These are phyloP conservation scores for Bursaphelenchus okinawaensis DNA, from an alignment of 2,888 invertebrate genomes.

Conservation along the genomic window DNA sequence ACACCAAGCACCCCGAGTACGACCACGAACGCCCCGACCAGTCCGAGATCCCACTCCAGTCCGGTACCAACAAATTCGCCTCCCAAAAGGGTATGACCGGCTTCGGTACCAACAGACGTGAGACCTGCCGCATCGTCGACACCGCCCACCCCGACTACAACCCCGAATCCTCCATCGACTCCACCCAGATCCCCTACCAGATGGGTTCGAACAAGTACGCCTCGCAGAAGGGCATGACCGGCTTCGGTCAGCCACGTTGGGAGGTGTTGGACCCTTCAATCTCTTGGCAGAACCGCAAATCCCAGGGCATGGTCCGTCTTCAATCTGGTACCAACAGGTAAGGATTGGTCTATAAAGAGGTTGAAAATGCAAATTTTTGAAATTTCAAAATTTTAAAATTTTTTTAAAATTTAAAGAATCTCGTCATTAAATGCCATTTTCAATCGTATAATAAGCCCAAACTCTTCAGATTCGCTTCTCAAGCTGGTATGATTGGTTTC, in stretches of 20 bases:
- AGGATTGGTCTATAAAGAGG: slow-evolving; percentile 54
- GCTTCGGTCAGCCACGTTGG: slow-evolving; percentile 57
- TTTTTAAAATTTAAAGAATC: too few species aligned
- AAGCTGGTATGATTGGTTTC: slow-evolving; percentile 38
- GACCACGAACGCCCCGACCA: slow-evolving; percentile 57
- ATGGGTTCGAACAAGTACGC: slow-evolving; percentile 56
- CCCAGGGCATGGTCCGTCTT: slow-evolving; percentile 57
- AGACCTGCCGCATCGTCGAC: slow-evolving; percentile 56
- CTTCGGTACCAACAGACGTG: slow-evolving; percentile 57
- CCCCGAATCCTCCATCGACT: slow-evolving; percentile 51
- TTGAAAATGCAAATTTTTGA: too few species aligned
- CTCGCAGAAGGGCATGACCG: slow-evolving; percentile 57
- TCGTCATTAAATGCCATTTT: too few species aligned
- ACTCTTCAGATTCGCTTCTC: slow-evolving; percentile 51
- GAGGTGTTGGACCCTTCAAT: slow-evolving; percentile 55
- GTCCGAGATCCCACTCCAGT: slow-evolving; percentile 55
- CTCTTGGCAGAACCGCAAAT: slow-evolving; percentile 56
- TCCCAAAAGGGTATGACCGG: slow-evolving; percentile 54
- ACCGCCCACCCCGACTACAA: slow-evolving; percentile 57
- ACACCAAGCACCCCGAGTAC: slow-evolving; percentile 58
- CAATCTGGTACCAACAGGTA: slow-evolving; percentile 55
- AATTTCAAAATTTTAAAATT: too few species aligned
- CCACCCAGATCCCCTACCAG: slow-evolving; percentile 48
- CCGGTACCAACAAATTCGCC: slow-evolving; percentile 44
- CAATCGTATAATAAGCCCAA: too few species aligned